Conservation (phyloP, 1,140 invertebrate species). For the Coptotermes formosanus region DNA sequence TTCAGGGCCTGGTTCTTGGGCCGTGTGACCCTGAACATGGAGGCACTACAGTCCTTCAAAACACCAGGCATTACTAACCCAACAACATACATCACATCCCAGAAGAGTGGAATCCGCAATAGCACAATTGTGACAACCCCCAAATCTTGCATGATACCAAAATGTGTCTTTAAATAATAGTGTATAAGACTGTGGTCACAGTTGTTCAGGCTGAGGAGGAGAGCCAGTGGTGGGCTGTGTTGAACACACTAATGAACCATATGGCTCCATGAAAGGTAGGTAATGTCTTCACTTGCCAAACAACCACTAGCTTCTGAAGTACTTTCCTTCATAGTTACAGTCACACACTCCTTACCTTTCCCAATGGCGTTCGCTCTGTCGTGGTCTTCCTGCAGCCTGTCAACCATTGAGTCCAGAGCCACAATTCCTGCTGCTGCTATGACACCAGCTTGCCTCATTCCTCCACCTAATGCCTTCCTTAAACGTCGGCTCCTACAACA, state of each 20-base stretch:
- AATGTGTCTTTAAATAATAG: too few species aligned
- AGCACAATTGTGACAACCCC: too few species aligned
- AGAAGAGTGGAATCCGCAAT: too few species aligned
- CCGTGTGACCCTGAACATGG: too few species aligned
- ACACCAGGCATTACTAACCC: too few species aligned
- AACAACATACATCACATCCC: too few species aligned
- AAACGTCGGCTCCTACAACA: slow-evolving; percentile 65
- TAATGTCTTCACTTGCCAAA: not conserved
- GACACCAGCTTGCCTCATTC: slow-evolving; percentile 86
- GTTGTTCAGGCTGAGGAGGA: too few species aligned
- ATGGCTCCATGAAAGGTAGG: slow-evolving; percentile 20
- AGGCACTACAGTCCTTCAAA: too few species aligned
- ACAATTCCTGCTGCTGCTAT: slow-evolving; percentile 85
- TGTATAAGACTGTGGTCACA: too few species aligned
- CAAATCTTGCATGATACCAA: too few species aligned
- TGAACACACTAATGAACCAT: slow-evolving; percentile 24
- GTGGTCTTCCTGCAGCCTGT: slow-evolving; percentile 73
- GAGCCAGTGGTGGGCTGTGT: not conserved
- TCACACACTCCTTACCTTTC: slow-evolving; percentile 51
- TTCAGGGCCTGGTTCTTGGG: too few species aligned
- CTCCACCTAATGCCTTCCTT: slow-evolving; percentile 87
- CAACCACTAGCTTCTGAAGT: not conserved
- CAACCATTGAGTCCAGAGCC: slow-evolving; percentile 72
- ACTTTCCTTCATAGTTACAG: not conserved
- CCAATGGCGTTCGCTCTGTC: slow-evolving; percentile 65